Conservation (phyloP, 1,140 invertebrate species). For the Cydia splendana region DNA sequence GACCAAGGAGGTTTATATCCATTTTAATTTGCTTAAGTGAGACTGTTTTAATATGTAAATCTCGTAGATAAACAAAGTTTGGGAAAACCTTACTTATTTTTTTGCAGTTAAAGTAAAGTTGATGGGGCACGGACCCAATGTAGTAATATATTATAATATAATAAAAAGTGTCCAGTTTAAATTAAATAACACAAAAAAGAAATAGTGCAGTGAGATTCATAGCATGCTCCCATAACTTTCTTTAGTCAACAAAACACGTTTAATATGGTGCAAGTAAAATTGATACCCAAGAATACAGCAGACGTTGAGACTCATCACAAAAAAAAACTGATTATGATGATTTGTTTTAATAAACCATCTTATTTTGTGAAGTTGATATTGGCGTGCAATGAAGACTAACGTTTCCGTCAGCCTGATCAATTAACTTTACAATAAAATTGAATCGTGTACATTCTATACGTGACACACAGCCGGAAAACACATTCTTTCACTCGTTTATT, state of each 20-base stretch:
- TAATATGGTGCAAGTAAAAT: constrained; percentile 39
- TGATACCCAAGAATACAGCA: constrained; percentile 57
- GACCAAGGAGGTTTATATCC: constrained; percentile 70
- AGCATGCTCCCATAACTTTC: constrained; percentile 42
- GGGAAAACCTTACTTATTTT: background rate
- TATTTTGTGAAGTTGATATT: too few relatives aligned
- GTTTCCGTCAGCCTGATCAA: background rate
- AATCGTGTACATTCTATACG: background rate
- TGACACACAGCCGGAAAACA: background rate
- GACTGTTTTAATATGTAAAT: constrained; percentile 69
- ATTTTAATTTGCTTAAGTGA: constrained; percentile 79
- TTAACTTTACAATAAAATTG: background rate
- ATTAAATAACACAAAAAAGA: constrained; percentile 12
- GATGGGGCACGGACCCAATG: background rate
- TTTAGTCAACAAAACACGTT: constrained; percentile 36
- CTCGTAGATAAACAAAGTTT: constrained; percentile 53
- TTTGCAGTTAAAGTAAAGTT: background rate
- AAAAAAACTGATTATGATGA: too few relatives aligned
- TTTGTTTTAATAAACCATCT: too few relatives aligned
- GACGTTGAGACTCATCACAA: background rate
- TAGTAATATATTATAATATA: background rate
- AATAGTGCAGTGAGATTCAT: constrained; percentile 42
- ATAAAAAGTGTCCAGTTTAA: background rate
- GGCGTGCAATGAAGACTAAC: background rate
- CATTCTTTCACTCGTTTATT: too few relatives aligned